Base-by-base conservation (phyloP, 2,113 vertebrate species). In the Mustelus asterias region DNA sequence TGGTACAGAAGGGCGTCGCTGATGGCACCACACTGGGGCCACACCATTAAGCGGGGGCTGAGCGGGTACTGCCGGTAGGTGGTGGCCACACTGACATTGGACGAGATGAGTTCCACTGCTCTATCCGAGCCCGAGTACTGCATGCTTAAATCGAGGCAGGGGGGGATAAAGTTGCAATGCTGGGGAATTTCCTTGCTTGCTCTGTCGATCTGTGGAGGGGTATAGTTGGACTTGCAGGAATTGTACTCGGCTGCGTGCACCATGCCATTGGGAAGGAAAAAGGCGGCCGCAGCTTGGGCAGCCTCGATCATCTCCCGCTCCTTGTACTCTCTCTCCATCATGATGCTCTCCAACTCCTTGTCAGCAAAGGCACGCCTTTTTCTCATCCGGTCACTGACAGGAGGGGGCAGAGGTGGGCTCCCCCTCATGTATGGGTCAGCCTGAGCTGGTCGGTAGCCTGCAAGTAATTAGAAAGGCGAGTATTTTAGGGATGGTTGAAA, bases 241-340 rank as follows among this genome's bases (percentile, higher is more conserved):
- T 97, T 99, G 96, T 98, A 99, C 37, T 99, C 99, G 0, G 98
- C 97, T 72, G 98, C 98, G 6, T 98, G 98, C 0, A 98, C 97
- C 97, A 98, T 96, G 33, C 96, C 97, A 96, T 96, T 98, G 3
- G 99, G 99, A 95, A 99, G 97, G 92, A 99, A 98, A 37, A 99
- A 97, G 1, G 99, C 97, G 20, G 98, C 96, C 14, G 97, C 89
- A 24, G 98, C 97, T 97, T 99, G 98, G 80, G 98, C 98, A 93
- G 98, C 98, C 97, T 99, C 99, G 97, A 99, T 96, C 97, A 99
- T 98, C 97, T 99, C 99, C 16, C 99, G 98, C 95, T 99, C 99
- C 96, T 99, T 99, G 97, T 98, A 99, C 96, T 99, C 99, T 96
- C 99, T 98, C 97, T 99, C 99, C 97, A 99, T 97, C 99, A 99